Conservation (phyloP, 2,797 vertebrate genomes). For the Smutsia temminckii region DNA sequence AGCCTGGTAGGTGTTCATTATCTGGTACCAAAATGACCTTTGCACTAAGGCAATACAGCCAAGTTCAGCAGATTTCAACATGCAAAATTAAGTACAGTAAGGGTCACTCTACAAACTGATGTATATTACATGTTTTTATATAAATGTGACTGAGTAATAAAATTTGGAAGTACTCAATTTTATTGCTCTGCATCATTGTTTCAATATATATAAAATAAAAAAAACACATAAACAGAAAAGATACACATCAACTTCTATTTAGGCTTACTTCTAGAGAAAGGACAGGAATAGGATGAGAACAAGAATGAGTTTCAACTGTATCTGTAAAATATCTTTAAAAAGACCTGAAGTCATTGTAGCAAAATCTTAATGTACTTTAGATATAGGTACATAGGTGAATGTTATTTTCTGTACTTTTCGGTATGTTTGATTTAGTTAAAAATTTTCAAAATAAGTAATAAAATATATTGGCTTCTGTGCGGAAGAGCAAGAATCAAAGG, state of each 20-base stretch:
- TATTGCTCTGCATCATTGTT: not conserved
- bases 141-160: not conserved
- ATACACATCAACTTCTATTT: not conserved
- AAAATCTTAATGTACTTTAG: conserved; percentile 32
- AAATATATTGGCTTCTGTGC: not conserved
- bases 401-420: conserved; percentile 23
- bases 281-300: not conserved
- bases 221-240: not conserved
- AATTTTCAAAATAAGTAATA: not conserved
- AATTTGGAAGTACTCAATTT: not conserved
- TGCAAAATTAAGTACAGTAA: not conserved
- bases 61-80: not conserved
- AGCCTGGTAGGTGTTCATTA: not conserved
- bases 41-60: not conserved
- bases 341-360: not conserved
- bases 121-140: not conserved
- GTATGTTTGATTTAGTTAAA: not conserved
- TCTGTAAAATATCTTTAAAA: conserved; percentile 3
- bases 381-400: not conserved
- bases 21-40: not conserved
- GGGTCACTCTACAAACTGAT: not conserved
- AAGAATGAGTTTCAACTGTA: not conserved
- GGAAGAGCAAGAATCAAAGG: not conserved
- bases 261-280: not conserved
- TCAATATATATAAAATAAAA: not conserved